These are phyloP conservation scores for Cacoxenus indagator DNA, from an alignment of 2,888 invertebrate species.

Conservation along the genomic window DNA sequence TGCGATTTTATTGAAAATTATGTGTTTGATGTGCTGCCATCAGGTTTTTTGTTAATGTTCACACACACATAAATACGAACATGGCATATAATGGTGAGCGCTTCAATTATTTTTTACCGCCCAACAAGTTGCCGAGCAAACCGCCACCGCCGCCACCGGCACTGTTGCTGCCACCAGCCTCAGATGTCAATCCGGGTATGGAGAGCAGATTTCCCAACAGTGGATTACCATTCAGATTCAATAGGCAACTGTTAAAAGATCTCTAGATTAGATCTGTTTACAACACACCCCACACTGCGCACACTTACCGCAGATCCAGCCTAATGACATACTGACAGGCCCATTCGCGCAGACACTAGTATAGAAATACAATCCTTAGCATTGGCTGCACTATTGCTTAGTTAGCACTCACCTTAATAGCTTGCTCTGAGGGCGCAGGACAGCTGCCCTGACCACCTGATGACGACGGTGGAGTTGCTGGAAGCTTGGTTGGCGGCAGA, in stretches of 20 bases:
- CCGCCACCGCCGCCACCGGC: slow-evolving; percentile 36
- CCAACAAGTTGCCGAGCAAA: background rate
- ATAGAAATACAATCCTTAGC: background rate
- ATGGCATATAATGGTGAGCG: background rate
- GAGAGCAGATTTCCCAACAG: slow-evolving; percentile 52
- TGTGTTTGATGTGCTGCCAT: background rate
- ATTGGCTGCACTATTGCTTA: background rate
- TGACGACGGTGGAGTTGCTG: background rate
- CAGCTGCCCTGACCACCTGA: slow-evolving; percentile 14
- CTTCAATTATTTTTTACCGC: background rate
- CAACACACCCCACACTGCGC: background rate
- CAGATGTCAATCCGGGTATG: slow-evolving; percentile 45
- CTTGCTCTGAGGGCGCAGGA: slow-evolving; percentile 39
- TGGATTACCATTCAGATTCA: slow-evolving; percentile 57
- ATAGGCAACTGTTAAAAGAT: slow-evolving; percentile 46
- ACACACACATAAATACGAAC: background rate
- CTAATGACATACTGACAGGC: slow-evolving; percentile 55
- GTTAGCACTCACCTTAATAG: slow-evolving; percentile 41
- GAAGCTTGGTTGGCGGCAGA: background rate
- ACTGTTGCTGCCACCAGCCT: slow-evolving; percentile 36
- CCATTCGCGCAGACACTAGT: slow-evolving; percentile 58
- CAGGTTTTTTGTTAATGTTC: background rate
- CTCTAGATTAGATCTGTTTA: background rate
- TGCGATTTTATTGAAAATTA: slow-evolving; percentile 17
- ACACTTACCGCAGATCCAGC: slow-evolving; percentile 55